Evolutionary conservation across 2,888 invertebrate genomes (phyloP), one percentile per base, ranked within the genome.

Genomic region (Rotaria socialis): DNA sequence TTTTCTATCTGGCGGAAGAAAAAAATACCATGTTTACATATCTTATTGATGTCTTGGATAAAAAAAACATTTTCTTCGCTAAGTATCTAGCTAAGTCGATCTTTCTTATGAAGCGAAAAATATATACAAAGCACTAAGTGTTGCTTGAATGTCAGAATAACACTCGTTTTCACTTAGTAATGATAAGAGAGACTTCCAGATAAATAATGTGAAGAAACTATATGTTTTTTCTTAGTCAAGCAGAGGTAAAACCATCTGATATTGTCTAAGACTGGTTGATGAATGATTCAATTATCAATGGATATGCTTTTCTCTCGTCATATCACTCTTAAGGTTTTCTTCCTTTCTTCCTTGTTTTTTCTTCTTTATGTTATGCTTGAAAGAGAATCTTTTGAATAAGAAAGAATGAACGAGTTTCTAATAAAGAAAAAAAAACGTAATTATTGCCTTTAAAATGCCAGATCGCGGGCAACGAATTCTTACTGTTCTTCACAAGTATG

Each of bases 211-310:
- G 35, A 27, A 67, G 16, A 35, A 60, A 60, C 8, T 60, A 60
- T 60, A 4, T 14, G 19, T 16, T 41, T 14, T 35, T 67, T 35
- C 16, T 67, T 27, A 16, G 35, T 5, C 35, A 27, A 19, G 5
- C 6, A 67, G 11, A 67, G 16, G 14, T 2, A 27, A 7, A 16
- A 4, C 19, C 27, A 35, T 27, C 5, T 67, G 67, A 67, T 67
- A 35, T 19, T 35, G 27, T 19, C 67, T 27, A 16, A 35, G 67
- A 6, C 16, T 19, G 19, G 16, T 67, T 7, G 67, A 67, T 35
- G 67, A 67, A 35, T 35, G 67, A 67, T 14, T 67, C 67, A 67
- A 67, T 67, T 35, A 67, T 67, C 67, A 67, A 67, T 67, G 35
- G 67, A 19, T 14, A 67, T 41, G 16, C 35, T 67, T 67, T 67